phyloP scores from a whole-genome alignment of 2,113 vertebrate genomes.

The Pycnonotus jocosus region DNA sequence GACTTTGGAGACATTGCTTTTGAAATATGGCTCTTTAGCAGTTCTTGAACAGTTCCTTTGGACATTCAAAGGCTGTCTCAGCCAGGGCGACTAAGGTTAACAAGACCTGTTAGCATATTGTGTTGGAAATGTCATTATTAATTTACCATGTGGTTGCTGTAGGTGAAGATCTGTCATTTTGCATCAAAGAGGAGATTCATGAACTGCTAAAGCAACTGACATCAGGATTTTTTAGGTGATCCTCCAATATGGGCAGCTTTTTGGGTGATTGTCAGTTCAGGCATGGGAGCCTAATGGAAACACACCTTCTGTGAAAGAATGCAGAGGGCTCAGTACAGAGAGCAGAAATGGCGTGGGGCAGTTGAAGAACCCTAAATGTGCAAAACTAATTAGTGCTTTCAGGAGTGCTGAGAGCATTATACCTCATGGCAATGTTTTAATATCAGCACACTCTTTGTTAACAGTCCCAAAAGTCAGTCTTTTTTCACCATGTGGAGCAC shows the following conservation, averaged over 20 bases:
- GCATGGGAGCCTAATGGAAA: not conserved
- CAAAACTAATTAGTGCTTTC: not conserved
- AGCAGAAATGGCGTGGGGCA: not conserved
- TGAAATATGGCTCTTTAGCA: not conserved
- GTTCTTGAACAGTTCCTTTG: not conserved
- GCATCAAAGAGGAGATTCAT: not conserved
- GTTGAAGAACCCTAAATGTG: not conserved
- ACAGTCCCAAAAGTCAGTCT: not conserved
- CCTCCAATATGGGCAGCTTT: not conserved
- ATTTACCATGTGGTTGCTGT: not conserved
- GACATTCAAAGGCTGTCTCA: not conserved
- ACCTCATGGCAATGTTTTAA: not conserved
- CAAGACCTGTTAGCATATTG: not conserved
- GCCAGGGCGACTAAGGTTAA: not conserved
- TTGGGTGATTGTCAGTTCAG: not conserved
- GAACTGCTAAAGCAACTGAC: not conserved
- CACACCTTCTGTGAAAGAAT: not conserved
- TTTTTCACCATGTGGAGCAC: accelerated
- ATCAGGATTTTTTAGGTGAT: not conserved
- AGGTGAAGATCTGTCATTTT: not conserved
- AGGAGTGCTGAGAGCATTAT: not conserved
- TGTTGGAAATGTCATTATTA: not conserved
- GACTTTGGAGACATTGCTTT: not conserved
- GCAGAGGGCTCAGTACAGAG: not conserved
- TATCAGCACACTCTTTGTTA: not conserved